Evolutionary conservation across 1,140 invertebrate species (phyloP).

Genomic region (Brachionus rotundiformis): DNA sequence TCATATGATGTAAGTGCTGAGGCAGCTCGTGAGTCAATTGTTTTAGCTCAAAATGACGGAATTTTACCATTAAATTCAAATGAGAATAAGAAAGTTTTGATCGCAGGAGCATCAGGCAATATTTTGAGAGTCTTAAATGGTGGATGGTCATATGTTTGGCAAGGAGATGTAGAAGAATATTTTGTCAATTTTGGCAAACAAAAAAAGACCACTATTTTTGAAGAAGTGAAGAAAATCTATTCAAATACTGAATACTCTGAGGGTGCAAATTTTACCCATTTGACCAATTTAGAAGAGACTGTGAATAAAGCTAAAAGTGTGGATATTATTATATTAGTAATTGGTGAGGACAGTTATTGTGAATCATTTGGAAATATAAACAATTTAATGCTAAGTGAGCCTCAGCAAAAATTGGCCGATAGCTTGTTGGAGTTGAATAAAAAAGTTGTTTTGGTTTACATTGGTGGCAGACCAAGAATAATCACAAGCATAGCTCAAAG

Average conservation of each 20-base stretch:
- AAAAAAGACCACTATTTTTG: not conserved
- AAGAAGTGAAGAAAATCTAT: not conserved
- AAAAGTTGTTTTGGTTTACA: not conserved
- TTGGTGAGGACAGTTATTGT: slow-evolving; percentile 18
- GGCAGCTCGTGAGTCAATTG: slow-evolving; percentile 6
- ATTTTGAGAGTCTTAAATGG: slow-evolving; percentile 9
- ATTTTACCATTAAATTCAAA: not conserved
- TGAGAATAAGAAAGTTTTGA: not conserved
- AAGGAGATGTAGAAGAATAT: slow-evolving; percentile 20
- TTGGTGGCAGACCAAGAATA: slow-evolving; percentile 23
- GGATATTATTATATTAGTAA: not conserved
- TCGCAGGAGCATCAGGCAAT: slow-evolving; percentile 6
- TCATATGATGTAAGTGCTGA: not conserved
- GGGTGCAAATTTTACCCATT: not conserved
- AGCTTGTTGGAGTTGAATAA: not conserved
- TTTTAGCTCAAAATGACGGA: slow-evolving; percentile 11
- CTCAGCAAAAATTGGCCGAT: not conserved
- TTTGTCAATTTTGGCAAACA: not conserved
- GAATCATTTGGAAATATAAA: slow-evolving; percentile 19
- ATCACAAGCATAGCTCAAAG: not conserved
- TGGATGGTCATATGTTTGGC: slow-evolving; percentile 36
- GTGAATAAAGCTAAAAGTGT: not conserved
- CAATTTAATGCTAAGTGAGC: not conserved
- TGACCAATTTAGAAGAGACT: not conserved
- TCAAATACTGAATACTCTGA: not conserved